Percentiles rank a stretch among this genome's conserved stretches.
Conservation (phyloP, 2,113 vertebrate genomes). For the Sarotherodon lohbergeri region DNA sequence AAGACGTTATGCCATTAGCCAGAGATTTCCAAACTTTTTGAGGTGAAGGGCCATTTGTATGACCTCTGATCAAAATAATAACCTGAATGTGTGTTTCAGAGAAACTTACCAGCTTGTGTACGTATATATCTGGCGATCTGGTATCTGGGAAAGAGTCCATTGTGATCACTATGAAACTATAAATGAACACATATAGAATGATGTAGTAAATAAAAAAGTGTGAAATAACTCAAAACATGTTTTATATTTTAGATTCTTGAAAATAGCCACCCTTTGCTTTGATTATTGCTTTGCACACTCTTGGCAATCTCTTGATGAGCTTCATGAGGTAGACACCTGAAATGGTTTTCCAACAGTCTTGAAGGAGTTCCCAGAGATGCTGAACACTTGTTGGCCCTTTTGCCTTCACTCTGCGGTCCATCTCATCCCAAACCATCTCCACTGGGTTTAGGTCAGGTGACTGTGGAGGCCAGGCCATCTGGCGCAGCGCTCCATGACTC, state of each 20-base stretch:
- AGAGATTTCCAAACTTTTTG: not conserved
- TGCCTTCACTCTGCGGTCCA: not conserved
- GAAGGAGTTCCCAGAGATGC: not conserved
- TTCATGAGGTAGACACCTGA: not conserved
- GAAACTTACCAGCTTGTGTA: not conserved
- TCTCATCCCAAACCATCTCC: not conserved
- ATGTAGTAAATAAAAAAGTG: not conserved
- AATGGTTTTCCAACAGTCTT: fast-evolving
- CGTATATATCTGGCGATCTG: not conserved
- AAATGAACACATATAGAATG: fast-evolving
- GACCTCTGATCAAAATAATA: not conserved
- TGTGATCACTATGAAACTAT: not conserved
- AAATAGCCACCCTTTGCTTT: not conserved
- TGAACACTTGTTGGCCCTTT: not conserved
- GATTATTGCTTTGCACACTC: not conserved
- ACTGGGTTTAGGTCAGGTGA: not conserved
- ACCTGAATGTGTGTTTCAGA: fast-evolving
- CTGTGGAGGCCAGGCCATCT: fast-evolving
- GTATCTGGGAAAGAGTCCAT: not conserved
- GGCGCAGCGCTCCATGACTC: fast-evolving
- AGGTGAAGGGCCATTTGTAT: fast-evolving
- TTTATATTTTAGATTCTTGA: not conserved
- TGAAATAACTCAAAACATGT: not conserved
- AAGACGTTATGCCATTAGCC: not conserved
- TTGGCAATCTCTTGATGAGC: not conserved